Base-by-base conservation (phyloP, 1,140 invertebrate genomes). In the Telenomus remus region DNA sequence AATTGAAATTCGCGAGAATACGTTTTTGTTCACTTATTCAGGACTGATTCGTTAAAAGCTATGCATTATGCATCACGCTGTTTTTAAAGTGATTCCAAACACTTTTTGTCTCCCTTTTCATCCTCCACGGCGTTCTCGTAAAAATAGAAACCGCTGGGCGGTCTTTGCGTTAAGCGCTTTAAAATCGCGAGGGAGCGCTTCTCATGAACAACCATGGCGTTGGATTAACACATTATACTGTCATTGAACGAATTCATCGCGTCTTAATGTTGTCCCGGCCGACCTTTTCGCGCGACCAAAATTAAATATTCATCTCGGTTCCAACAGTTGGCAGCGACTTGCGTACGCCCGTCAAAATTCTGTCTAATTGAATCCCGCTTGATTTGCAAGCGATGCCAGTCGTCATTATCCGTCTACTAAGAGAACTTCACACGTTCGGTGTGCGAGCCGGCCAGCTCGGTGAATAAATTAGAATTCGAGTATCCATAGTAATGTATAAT, bases 401-500 rank as follows among this genome's bases (percentile, higher is more conserved):
- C 19, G 19, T 27, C 19, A 6, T 27, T 6, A 6, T 27, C n/a
- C 19, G 19, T 27, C 19, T 27, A 6, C 19, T 27, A 27, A 27
- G 6, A 27, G 19, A 27, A 27, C 6, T 27, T 27, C 19, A 27
- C 19, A 27, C 19, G 6, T 27, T 27, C 6, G 19, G 19, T 3
- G 19, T 3, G 19, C 19, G 19, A 6, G 6, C 19, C 6, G 19
- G 19, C 19, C 19, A 27, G 9, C n/a, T 64, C 59, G 75, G 81
- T 85, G 81, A 86, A 87, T 87, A 87, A 87, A 87, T 87, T 86
- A 86, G 80, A 86, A 86, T 84, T 84, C 80, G 82, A 84, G 79
- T 85, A 85, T 86, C 76, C 79, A 77, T 81, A 63, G 79, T 83
- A 13, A 44, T 85, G 81, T 85, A 86, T 87, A 87, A 87, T 87